Conservation (phyloP, 2,113 vertebrate genomes). For the Plecotus auritus region DNA sequence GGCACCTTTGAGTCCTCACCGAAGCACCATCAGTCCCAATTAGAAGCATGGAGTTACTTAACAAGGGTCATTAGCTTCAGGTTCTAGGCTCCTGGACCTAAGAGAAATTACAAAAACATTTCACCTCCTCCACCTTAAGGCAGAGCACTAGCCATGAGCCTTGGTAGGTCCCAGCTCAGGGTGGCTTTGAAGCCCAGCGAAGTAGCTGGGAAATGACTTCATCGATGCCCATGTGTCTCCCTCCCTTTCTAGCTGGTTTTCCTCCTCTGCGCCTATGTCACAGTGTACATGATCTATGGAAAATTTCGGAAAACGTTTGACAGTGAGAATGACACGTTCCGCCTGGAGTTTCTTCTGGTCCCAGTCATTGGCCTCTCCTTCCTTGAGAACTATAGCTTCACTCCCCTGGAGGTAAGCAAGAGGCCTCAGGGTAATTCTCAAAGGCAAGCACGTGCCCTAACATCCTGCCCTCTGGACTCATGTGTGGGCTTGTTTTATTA, state of each 20-base stretch:
- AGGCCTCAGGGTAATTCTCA: background rate
- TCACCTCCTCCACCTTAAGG: background rate
- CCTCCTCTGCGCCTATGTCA: conserved; percentile 89
- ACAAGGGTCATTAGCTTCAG: background rate
- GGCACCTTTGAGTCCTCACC: background rate
- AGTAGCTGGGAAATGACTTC: background rate
- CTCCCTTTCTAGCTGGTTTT: conserved; percentile 88
- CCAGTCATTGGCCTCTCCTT: conserved; percentile 94
- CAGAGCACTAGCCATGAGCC: background rate
- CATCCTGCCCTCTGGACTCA: background rate
- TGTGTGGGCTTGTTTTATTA: fast-evolving
- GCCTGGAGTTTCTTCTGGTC: conserved; percentile 94
- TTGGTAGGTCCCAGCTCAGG: background rate
- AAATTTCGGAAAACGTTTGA: conserved; percentile 89
- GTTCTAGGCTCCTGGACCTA: background rate
- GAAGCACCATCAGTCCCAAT: background rate
- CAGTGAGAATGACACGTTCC: conserved; percentile 92
- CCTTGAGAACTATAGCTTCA: conserved; percentile 93
- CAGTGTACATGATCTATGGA: conserved; percentile 93
- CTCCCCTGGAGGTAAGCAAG: conserved; percentile 89
- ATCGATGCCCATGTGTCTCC: background rate
- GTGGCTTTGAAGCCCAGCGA: background rate
- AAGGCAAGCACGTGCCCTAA: background rate
- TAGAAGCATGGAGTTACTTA: background rate
- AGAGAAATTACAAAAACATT: background rate